A percentile compares a stretch with the other conserved stretches of the same genome.
These are phyloP conservation scores for Drosophila leonis DNA, from an alignment of 2,888 invertebrate species.

Conservation along the genomic window DNA sequence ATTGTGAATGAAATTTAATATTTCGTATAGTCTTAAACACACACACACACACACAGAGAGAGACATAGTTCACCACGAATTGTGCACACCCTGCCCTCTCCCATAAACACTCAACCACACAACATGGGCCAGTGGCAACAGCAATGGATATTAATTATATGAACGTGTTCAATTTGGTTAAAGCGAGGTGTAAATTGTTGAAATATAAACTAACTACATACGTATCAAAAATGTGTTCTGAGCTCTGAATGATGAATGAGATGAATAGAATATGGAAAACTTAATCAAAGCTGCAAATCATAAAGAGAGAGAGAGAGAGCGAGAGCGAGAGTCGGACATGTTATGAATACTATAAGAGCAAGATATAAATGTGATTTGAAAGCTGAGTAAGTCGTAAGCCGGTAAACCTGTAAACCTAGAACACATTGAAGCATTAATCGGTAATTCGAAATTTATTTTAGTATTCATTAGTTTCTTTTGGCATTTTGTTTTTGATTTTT, in stretches of 20 bases:
- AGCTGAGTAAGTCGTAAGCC: background rate
- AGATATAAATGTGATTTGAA: background rate
- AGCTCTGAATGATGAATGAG: too few species aligned
- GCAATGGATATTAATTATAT: slow-evolving; percentile 76
- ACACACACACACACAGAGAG: slow-evolving; percentile 12
- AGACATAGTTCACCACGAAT: slow-evolving; percentile 33
- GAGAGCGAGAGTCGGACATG: too few species aligned
- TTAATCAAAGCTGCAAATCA: too few species aligned
- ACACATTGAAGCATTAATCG: slow-evolving; percentile 17
- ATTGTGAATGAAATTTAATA: slow-evolving; percentile 9
- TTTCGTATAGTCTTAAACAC: slow-evolving; percentile 9
- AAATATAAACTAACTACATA: slow-evolving; percentile 61
- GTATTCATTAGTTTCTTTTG: slow-evolving; percentile 87
- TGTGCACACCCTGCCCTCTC: slow-evolving; percentile 27
- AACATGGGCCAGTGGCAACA: slow-evolving; percentile 50
- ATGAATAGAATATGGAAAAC: background rate
- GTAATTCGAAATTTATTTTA: background rate
- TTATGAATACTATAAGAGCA: too few species aligned
- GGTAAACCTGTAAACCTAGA: slow-evolving; percentile 16
- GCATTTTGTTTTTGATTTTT: slow-evolving; percentile 23
- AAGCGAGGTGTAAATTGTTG: slow-evolving; percentile 75
- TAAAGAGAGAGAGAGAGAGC: too few species aligned
- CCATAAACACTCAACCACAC: slow-evolving; percentile 20
- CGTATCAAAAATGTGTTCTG: background rate
- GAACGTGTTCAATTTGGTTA: slow-evolving; percentile 71